Evolutionary conservation across 2,888 invertebrate species (phyloP).

Genomic region (Imbricaverruca yamaguchii): DNA sequence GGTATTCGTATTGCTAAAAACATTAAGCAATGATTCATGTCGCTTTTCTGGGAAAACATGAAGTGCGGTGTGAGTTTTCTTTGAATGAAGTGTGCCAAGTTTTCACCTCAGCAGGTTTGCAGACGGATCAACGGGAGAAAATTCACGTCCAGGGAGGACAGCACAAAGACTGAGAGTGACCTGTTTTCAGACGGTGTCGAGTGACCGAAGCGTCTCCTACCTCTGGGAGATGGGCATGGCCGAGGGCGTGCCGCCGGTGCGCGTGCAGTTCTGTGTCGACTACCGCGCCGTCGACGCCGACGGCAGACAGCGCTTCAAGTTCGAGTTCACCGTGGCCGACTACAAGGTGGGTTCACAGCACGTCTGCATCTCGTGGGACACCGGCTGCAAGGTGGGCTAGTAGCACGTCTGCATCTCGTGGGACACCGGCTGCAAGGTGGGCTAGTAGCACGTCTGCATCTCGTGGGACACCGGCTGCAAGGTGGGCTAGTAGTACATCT

Average conservation of each 20-base stretch:
- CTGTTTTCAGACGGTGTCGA: slow-evolving; percentile 55
- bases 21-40: no score
- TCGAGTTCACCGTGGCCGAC: slow-evolving; percentile 69
- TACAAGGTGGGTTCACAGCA: slow-evolving; percentile 54
- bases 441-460: no score
- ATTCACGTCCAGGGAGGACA: no score
- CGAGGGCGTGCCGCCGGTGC: slow-evolving; percentile 43
- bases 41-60: no score
- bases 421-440: no score
- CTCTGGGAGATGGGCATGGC: slow-evolving; percentile 68
- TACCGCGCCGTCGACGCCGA: slow-evolving; percentile 43
- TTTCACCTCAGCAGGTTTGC: no score
- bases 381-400: slow-evolving; percentile 61
- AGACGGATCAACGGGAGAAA: no score
- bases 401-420: not conserved
- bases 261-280: slow-evolving; percentile 56
- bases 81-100: no score
- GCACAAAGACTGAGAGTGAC: not conserved
- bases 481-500: no score
- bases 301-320: slow-evolving; percentile 50
- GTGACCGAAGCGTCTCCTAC: slow-evolving; percentile 66
- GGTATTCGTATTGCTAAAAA: no score
- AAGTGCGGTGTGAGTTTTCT: no score
- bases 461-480: no score
- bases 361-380: not conserved